phyloP scores from a whole-genome alignment of 2,888 invertebrate species.

The Cordilura impudica region DNA sequence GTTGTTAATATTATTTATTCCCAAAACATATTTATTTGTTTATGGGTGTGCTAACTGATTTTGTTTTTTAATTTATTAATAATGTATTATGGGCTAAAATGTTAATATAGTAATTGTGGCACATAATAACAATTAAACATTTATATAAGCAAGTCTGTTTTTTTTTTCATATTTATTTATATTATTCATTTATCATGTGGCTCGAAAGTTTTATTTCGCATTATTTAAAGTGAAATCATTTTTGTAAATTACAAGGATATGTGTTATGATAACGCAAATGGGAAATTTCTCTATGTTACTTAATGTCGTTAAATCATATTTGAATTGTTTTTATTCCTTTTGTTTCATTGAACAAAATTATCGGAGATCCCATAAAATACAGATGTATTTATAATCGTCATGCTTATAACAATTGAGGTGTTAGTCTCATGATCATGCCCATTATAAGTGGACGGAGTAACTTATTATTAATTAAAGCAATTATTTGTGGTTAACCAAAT shows the following conservation, averaged over 20 bases:
- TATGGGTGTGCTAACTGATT: conserved; percentile 39
- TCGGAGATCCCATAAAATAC: too few relatives aligned
- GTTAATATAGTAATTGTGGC: not conserved
- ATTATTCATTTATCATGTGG: not conserved
- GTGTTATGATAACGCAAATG: too few relatives aligned
- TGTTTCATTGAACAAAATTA: too few relatives aligned
- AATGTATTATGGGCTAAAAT: not conserved
- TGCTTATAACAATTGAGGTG: too few relatives aligned
- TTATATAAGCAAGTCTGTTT: not conserved
- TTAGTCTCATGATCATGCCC: too few relatives aligned
- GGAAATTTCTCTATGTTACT: too few relatives aligned
- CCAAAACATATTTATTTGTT: conserved; percentile 32
- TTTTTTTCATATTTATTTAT: not conserved
- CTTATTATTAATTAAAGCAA: too few relatives aligned
- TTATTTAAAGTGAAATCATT: not conserved
- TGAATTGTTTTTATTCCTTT: too few relatives aligned
- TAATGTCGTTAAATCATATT: too few relatives aligned
- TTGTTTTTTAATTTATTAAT: not conserved
- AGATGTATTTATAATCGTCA: too few relatives aligned
- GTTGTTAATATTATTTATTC: conserved; percentile 26
- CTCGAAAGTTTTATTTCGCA: not conserved
- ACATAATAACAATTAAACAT: not conserved
- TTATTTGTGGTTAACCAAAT: too few relatives aligned
- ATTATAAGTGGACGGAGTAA: too few relatives aligned
- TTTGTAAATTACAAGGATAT: not conserved